Percentiles rank a stretch among this genome's conserved stretches.
Conservation (phyloP, 2,888 invertebrate species). For the Metalampra italica region DNA sequence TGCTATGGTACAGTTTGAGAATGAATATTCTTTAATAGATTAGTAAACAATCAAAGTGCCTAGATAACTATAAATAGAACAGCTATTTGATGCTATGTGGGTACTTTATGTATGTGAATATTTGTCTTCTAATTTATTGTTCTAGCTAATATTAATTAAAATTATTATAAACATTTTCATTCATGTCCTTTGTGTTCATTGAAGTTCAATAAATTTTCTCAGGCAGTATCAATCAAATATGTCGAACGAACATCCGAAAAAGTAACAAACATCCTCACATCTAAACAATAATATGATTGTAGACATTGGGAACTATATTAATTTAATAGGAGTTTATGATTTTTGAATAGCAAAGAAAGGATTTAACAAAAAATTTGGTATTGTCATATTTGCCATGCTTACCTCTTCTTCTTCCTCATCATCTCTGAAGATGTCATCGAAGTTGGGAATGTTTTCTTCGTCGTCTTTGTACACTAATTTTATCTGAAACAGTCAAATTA, state of each 20-base stretch:
- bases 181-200: neutral
- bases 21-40: neutral
- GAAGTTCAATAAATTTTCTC: too few relatives aligned
- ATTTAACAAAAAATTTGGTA: neutral
- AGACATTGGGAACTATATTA: too few relatives aligned
- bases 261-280: too few relatives aligned
- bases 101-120: constrained; percentile 1
- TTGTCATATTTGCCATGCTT: neutral
- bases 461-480: constrained; percentile 79
- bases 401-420: constrained; percentile 67
- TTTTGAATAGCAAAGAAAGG: too few relatives aligned
- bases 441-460: constrained; percentile 90
- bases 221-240: too few relatives aligned
- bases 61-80: constrained; percentile 36
- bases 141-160: neutral
- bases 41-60: constrained; percentile 46
- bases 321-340: too few relatives aligned
- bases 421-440: constrained; percentile 91
- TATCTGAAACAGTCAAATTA: constrained; percentile 44
- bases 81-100: constrained; percentile 3
- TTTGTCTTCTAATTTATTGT: neutral
- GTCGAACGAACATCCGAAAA: too few relatives aligned
- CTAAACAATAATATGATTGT: too few relatives aligned
- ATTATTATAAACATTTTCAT: neutral
- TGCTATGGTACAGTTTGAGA: neutral